Evolutionary conservation across 2,888 invertebrate species (phyloP).

Genomic region (Rhimphoctona megacephalus): DNA sequence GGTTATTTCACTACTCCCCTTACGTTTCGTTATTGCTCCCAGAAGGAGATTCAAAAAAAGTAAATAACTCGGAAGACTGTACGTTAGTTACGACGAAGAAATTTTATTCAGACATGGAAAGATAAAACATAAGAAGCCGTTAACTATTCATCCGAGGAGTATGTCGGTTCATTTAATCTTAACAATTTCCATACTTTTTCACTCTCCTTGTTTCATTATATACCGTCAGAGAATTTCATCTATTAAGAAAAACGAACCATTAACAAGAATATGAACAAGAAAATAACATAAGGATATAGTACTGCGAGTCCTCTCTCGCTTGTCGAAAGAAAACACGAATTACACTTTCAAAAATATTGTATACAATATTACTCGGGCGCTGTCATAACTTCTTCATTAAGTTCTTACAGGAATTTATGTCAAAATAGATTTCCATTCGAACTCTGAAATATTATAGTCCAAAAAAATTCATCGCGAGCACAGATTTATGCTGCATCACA

Average conservation of each 20-base stretch:
- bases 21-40: neutral
- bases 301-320: neutral
- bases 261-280: neutral
- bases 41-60: neutral
- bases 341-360: neutral
- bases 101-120: slow-evolving; percentile 33
- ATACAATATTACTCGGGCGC: too few species aligned
- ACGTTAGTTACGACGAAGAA: slow-evolving; percentile 54
- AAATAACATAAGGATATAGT: neutral
- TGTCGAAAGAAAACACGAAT: neutral
- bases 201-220: neutral
- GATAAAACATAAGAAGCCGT: slow-evolving; percentile 31
- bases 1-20: neutral
- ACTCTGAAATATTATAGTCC: neutral
- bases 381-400: neutral
- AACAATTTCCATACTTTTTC: slow-evolving; percentile 14
- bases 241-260: neutral
- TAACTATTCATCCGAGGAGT: slow-evolving; percentile 21
- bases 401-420: neutral
- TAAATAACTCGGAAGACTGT: slow-evolving; percentile 28
- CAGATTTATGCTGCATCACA: neutral
- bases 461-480: neutral
- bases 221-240: neutral
- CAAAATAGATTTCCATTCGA: neutral
- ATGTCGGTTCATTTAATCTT: slow-evolving; percentile 25